Evolutionary conservation across 2,797 vertebrate species (phyloP), one percentile per base, ranked within the genome.

Genomic region (Thalassophryne amazonica): DNA sequence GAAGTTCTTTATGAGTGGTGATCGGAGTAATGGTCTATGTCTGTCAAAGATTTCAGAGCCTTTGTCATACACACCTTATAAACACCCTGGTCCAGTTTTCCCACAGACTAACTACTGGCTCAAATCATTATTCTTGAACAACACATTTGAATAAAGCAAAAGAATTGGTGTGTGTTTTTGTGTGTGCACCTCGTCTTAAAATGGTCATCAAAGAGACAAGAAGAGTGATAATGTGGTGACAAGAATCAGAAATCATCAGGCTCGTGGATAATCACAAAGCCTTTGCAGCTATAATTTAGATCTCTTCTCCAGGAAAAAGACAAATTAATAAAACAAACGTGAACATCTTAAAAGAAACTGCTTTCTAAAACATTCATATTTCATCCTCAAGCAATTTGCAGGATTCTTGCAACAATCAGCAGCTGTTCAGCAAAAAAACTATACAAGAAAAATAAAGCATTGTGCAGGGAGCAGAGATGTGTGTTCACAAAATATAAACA

Each of bases 11-110:
- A 82, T 33, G 51, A 83, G 72, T 69, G 69, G 75, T 77, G 83
- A 88, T 84, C 78, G 66, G 66, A 73, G 74, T 86, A 83, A 85
- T 86, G 80, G 72, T 70, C 83, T 77, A 57, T 77, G 77, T 76
- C 78, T 78, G 75, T 76, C 57, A 43, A 69, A 80, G 60, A 79
- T 87, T 81, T 79, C 77, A 62, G 57, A 66, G 78, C 70, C 59
- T 69, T 75, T 83, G 71, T 80, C 76, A 68, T 41, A 67, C 70
- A 50, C 77, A 79, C 68, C 63, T 74, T 67, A 56, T 69, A 81
- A 70, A 88, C 70, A 69, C 71, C 68, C 53, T 69, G 69, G 55
- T 53, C 38, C 33, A 49, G 17, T 32, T 56, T 60, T 60, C 40
- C 36, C 28, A 64, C 57, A 50, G 42, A 45, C 64, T 60, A 31